These are phyloP conservation scores for Habrosyne pyritoides DNA, from an alignment of 2,888 invertebrate species.

Conservation along the genomic window DNA sequence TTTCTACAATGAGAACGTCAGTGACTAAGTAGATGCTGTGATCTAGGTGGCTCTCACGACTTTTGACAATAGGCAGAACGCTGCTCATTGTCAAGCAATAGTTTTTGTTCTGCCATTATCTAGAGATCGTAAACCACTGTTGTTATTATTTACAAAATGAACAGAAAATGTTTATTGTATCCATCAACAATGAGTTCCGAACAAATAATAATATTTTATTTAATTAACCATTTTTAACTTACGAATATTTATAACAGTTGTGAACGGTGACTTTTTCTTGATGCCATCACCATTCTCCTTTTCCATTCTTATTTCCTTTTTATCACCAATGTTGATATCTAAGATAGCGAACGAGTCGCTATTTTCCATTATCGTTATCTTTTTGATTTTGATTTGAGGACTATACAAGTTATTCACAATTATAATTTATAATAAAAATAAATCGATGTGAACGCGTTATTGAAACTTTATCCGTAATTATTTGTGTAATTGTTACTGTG, in stretches of 20 bases:
- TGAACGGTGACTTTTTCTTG: constrained; percentile 51
- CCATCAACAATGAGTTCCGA: neutral
- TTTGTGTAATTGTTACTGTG: neutral
- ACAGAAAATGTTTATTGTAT: constrained; percentile 22
- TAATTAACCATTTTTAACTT: constrained; percentile 45
- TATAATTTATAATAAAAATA: neutral
- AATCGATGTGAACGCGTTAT: neutral
- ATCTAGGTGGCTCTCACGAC: constrained; percentile 31
- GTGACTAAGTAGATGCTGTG: constrained; percentile 8
- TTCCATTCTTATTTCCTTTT: constrained; percentile 46
- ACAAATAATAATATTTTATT: neutral
- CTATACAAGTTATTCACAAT: neutral
- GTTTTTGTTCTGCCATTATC: neutral
- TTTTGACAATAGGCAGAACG: constrained; percentile 14
- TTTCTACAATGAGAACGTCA: neutral
- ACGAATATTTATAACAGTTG: constrained; percentile 70
- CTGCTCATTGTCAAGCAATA: neutral
- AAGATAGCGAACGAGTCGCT: constrained; percentile 67
- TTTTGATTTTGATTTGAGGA: neutral
- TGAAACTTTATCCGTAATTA: neutral
- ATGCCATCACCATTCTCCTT: constrained; percentile 39
- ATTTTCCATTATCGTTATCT: constrained; percentile 54
- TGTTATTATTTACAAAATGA: constrained; percentile 27
- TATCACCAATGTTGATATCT: constrained; percentile 64
- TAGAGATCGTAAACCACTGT: constrained; percentile 27